Evolutionary conservation across 2,797 vertebrate genomes (phyloP), one percentile per base, ranked within the genome.

Genomic region (Distichodus sexfasciatus): DNA sequence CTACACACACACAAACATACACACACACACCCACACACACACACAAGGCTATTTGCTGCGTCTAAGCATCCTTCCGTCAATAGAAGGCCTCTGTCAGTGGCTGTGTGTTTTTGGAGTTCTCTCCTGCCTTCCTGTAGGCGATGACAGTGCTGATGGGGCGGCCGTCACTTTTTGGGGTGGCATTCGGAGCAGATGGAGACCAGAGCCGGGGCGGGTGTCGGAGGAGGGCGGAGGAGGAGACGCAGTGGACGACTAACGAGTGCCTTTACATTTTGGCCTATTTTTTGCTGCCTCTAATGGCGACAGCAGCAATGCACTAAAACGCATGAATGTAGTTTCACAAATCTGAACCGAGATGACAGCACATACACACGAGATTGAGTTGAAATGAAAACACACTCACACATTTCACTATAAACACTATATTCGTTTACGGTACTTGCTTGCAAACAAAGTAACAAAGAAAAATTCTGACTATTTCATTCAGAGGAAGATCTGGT

Each of bases 21-120:
- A 59, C 15, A 48, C 31, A 47, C 65, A 47, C 54, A 59, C 26
- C 35, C 44, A 51, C 17, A 61, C 35, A 59, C 54, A 61, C 43
- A 59, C 54, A 58, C 4, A 9, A 2, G 21, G 33, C 29, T 69
- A 57, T 66, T 53, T 66, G 54, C 51, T 65, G 60, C 59, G 50
- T 93, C 89, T 91, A 92, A 89, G 69, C 69, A 78, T 93, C 91
- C 93, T 93, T 93, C 90, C 93, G 88, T 93, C 92, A 92, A 92
- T 91, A 89, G 91, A 92, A 92, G 88, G 82, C 83, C 85, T 92
- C 89, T 67, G 38, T 91, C 76, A 85, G 87, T 87, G 58, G 3
- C 84, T 87, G 87, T 90, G 88, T 91, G 91, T 92, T 92, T 87
- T 81, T 57, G 64, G 87, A 92, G 92, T 85, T 86, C 89, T 80